A percentile compares a stretch with the other conserved stretches of the same genome.
Evolutionary conservation across 2,113 vertebrate genomes (phyloP).

Genomic region (Oreocharis arfaki): DNA sequence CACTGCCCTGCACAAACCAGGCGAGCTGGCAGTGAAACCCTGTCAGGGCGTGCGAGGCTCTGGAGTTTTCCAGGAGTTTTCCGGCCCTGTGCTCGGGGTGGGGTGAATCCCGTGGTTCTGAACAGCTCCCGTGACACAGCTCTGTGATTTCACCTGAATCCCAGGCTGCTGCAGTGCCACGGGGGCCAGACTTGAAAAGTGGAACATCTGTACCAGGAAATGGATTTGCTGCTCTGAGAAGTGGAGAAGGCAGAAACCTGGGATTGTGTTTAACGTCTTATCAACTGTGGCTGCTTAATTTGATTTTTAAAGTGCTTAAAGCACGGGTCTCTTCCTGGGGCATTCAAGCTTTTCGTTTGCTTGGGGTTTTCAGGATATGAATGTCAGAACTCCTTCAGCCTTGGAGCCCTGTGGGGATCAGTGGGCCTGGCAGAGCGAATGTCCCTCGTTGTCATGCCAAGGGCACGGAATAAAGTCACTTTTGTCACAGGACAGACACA

Average conservation of each 20-base stretch:
- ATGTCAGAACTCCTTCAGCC: neutral
- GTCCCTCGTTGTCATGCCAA: neutral
- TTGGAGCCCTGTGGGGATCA: neutral
- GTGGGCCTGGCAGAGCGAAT: neutral
- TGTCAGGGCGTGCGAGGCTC: accelerated
- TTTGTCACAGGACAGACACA: neutral
- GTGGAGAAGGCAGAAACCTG: neutral
- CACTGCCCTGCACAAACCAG: neutral
- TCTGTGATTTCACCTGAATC: accelerated
- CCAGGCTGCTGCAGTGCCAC: neutral
- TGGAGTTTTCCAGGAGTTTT: neutral
- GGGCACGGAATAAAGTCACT: neutral
- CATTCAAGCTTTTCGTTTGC: neutral
- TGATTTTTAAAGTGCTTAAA: neutral
- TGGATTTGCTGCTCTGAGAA: neutral
- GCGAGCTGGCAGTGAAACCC: neutral
- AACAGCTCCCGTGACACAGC: neutral
- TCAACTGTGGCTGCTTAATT: neutral
- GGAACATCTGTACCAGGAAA: neutral
- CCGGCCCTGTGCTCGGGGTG: neutral
- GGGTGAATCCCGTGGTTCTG: accelerated
- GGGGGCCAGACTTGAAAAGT: neutral
- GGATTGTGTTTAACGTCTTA: neutral
- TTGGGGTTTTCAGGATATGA: neutral
- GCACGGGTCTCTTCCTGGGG: neutral